Evolutionary conservation across 2,888 invertebrate genomes (phyloP).

Genomic region (Nudaria mundana): DNA sequence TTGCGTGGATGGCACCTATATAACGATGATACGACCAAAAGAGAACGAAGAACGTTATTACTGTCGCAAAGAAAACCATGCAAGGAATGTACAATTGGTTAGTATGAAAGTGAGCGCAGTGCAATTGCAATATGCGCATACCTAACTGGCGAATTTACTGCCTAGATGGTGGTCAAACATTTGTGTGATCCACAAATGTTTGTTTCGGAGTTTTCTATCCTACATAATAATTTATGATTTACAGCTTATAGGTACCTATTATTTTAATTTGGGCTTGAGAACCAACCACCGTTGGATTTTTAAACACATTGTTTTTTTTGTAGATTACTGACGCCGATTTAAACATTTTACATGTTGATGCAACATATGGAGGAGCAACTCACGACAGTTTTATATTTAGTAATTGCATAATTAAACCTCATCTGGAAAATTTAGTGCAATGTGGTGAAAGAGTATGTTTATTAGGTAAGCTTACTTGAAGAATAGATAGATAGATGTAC

Average conservation of each 20-base stretch:
- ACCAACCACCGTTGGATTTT: too few species aligned
- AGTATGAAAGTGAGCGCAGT: too few species aligned
- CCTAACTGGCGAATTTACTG: too few species aligned
- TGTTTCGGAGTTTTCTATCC: too few species aligned
- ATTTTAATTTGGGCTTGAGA: too few species aligned
- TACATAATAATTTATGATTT: too few species aligned
- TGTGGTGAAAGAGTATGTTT: background rate
- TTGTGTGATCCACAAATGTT: too few species aligned
- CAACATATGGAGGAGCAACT: background rate
- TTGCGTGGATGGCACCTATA: background rate
- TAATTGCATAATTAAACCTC: background rate
- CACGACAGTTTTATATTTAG: background rate
- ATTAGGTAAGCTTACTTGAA: too few species aligned
- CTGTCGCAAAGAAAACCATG: background rate
- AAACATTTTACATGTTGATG: background rate
- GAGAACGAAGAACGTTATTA: background rate
- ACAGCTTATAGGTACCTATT: too few species aligned
- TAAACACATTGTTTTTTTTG: background rate
- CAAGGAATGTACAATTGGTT: background rate
- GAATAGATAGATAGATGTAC: too few species aligned
- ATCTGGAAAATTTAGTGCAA: background rate
- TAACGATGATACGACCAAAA: background rate
- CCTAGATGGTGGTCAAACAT: too few species aligned
- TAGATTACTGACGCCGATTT: background rate
- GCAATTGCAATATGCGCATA: too few species aligned